Evolutionary conservation across 2,888 invertebrate genomes (phyloP).

Genomic region (Choreutis nemorana): DNA sequence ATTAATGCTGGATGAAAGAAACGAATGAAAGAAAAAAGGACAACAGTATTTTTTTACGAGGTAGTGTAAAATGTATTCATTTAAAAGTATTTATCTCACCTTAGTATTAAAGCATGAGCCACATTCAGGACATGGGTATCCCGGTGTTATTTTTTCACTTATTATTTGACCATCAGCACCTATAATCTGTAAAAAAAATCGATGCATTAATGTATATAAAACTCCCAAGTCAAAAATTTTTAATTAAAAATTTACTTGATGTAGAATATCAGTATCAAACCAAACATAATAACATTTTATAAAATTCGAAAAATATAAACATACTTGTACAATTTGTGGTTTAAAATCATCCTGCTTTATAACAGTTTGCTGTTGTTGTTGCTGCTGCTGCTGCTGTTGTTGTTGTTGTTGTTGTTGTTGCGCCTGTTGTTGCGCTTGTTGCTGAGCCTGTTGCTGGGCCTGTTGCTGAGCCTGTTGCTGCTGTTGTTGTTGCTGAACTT

Average conservation of each 20-base stretch:
- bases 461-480: slow-evolving; percentile 32
- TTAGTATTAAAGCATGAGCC: slow-evolving; percentile 61
- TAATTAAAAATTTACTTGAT: no score
- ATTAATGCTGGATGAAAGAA: no score
- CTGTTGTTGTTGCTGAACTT: slow-evolving; percentile 26
- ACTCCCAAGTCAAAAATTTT: background rate
- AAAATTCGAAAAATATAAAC: no score
- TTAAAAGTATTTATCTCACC: slow-evolving; percentile 27
- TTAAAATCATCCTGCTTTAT: slow-evolving; percentile 60
- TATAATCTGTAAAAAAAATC: slow-evolving; percentile 33
- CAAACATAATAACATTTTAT: no score
- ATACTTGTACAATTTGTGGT: slow-evolving; percentile 63
- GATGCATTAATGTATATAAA: background rate
- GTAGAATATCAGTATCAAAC: no score
- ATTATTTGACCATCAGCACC: slow-evolving; percentile 53
- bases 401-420: slow-evolving; percentile 31
- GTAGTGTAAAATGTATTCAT: no score
- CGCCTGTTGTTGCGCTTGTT: slow-evolving; percentile 28
- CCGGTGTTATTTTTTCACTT: slow-evolving; percentile 43
- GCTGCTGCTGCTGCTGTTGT: slow-evolving; percentile 34
- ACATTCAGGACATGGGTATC: slow-evolving; percentile 55
- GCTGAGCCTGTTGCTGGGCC: slow-evolving; percentile 43
- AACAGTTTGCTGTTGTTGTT: slow-evolving; percentile 48
- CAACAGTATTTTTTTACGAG: no score
- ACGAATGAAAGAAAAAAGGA: no score